Base-by-base conservation (phyloP, 2,113 vertebrate species). In the Callipepla squamata region DNA sequence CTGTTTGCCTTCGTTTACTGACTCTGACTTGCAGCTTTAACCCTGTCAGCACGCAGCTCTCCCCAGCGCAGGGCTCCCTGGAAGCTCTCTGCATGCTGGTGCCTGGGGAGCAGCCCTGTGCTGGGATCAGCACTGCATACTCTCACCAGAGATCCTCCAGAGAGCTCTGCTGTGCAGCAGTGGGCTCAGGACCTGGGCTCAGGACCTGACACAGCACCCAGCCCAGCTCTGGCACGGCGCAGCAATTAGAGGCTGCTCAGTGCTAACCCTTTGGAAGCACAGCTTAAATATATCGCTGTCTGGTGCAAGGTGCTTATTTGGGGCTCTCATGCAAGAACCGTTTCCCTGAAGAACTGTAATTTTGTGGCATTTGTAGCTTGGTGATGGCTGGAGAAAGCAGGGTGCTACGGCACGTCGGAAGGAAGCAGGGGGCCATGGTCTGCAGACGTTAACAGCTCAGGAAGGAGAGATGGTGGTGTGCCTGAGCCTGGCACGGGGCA, bases 1-100 rank as follows among this genome's bases (percentile, higher is more conserved):
- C 87, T 74, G 89, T 93, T 96, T 93, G 57, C 89, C 85, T 96
- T 91, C 87, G 6, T 85, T 80, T 95, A 90, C 85, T 25, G 72
- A 88, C 87, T 83, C 93, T 85, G 72, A 85, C 78, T 68, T 23
- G 55, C 2, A 11, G 82, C 44, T 80, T 95, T 96, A 96, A 97
- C 95, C 80, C 89, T 70, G n/a, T 92, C 87, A 40, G 72, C 80
- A 40, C 91, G 7, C 80, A 68, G 30, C 26, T 26, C n/a, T 32
- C 42, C 47, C 48, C 16, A 5, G 22, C 26, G 7, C 83, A 57
- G 61, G 16, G 25, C 57, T 74, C 57, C 69, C 53, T 6, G 1
- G 30, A 48, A 50, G 67, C 53, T n/a, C 51, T 72, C 38, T 1
- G 6, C 1, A 6, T 55, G 55, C 11, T 47, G 38, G 63, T 59